Evolutionary conservation across 2,113 vertebrate species (phyloP), one percentile per base, ranked within the genome.

Genomic region (Ia io): DNA sequence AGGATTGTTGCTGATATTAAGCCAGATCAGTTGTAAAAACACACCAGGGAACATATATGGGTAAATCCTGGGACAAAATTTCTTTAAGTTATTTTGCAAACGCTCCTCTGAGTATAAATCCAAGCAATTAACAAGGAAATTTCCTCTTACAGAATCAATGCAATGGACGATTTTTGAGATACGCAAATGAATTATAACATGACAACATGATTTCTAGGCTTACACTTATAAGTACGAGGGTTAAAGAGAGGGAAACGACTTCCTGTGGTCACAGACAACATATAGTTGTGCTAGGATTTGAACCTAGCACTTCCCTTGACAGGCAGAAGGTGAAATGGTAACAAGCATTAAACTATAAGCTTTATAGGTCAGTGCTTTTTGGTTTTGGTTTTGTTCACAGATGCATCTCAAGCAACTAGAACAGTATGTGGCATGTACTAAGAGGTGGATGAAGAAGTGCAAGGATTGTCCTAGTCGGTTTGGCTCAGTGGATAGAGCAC

Each of bases 41-140:
- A 93, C 65, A 56, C 23, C 67, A 5, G 37, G 12, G 37, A 63
- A 91, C 35, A 83, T 20, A 90, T 70, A 17, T 42, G 80, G 51
- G 87, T 61, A 96, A 97, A 97, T 95, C 76, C 37, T 84, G 74
- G 94, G 84, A 96, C 87, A 97, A 95, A 96, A 94, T 95, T 97
- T 73, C 93, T 86, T 92, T 74, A 86, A 86, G 35, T 90, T 88
- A 69, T 93, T 97, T 91, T 92, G 35, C 32, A 56, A 96, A 86
- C 51, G 63, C 20, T 95, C 8, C 69, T 77, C 18, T 35, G 35
- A 94, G 49, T 96, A 94, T 56, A 49, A 9, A 96, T 4, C 44
- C 90, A 88, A 37, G 88, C 85, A 96, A 94, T 95, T 96, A 94
- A 83, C 77, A 96, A 94, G 2, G 51, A 97, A 97, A 97, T 82